phyloP scores from a whole-genome alignment of 1,140 invertebrate genomes.

The Rhysida immarginata region DNA sequence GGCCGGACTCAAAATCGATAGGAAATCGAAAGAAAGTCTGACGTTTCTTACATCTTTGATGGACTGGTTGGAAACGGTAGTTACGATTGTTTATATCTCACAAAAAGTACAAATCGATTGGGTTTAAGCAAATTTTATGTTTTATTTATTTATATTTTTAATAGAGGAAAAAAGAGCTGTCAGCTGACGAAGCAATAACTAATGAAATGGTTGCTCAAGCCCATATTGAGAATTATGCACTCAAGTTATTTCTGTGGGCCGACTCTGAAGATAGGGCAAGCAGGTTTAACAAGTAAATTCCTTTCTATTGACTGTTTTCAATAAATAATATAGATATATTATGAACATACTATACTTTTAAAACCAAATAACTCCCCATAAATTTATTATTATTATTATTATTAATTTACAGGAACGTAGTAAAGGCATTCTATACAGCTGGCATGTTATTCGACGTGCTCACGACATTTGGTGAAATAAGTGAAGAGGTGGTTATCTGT shows the following conservation, averaged over 20 bases:
- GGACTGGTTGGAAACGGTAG: slow-evolving; percentile 72
- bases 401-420: slow-evolving; percentile 55
- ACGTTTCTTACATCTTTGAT: slow-evolving; percentile 57
- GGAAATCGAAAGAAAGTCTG: slow-evolving; percentile 41
- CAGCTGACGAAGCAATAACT: slow-evolving; percentile 47
- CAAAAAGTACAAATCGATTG: too few species aligned
- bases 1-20: slow-evolving; percentile 42
- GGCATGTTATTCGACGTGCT: slow-evolving; percentile 88
- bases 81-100: too few species aligned
- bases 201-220: slow-evolving; percentile 90
- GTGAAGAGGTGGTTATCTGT: slow-evolving; percentile 53
- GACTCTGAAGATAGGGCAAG: slow-evolving; percentile 77
- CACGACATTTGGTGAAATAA: slow-evolving; percentile 74
- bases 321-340: too few species aligned
- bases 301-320: slow-evolving; percentile 12
- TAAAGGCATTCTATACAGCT: slow-evolving; percentile 93
- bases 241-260: slow-evolving; percentile 84
- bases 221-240: slow-evolving; percentile 87
- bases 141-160: slow-evolving; percentile 4
- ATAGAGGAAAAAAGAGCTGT: slow-evolving; percentile 44
- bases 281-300: slow-evolving; percentile 70
- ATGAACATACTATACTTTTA: too few species aligned
- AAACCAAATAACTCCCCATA: too few species aligned
- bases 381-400: slow-evolving; percentile 18
- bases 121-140: too few species aligned